Percentiles rank a stretch among this genome's conserved stretches.
These are phyloP conservation scores for Conger conger DNA, from an alignment of 2,113 vertebrate species.

Conservation along the genomic window DNA sequence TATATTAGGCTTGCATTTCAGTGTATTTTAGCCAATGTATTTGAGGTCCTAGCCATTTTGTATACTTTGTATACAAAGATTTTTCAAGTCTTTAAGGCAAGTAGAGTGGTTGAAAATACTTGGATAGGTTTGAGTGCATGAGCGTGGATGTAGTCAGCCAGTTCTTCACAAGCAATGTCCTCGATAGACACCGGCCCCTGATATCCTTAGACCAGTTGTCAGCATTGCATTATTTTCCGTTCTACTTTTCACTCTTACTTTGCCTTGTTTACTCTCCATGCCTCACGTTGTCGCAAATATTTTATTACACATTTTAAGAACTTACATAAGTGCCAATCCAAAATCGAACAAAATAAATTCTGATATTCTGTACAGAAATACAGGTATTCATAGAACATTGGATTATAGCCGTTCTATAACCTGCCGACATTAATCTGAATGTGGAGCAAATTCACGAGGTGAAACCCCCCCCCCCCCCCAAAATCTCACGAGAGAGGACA, in stretches of 20 bases:
- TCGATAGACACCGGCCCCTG: constrained; percentile 56
- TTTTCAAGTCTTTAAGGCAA: constrained; percentile 55
- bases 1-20: constrained; percentile 59
- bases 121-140: constrained; percentile 56
- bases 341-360: constrained; percentile 40
- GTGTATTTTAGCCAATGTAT: constrained; percentile 60
- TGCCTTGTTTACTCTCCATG: constrained; percentile 44
- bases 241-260: constrained; percentile 45
- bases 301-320: constrained; percentile 62
- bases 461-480: too few relatives aligned
- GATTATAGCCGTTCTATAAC: constrained; percentile 52
- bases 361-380: too few relatives aligned
- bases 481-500: constrained; percentile 24
- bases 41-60: constrained; percentile 63
- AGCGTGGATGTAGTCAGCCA: constrained; percentile 65
- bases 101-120: constrained; percentile 63
- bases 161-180: constrained; percentile 66
- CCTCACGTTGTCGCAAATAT: constrained; percentile 73
- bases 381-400: constrained; percentile 65
- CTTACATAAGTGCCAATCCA: constrained; percentile 52
- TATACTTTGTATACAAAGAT: constrained; percentile 59
- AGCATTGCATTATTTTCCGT: constrained; percentile 61
- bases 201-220: constrained; percentile 69
- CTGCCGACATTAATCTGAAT: constrained; percentile 34
- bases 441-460: not conserved